phyloP scores from a whole-genome alignment of 2,113 vertebrate species.

The Chaetops frenatus region DNA sequence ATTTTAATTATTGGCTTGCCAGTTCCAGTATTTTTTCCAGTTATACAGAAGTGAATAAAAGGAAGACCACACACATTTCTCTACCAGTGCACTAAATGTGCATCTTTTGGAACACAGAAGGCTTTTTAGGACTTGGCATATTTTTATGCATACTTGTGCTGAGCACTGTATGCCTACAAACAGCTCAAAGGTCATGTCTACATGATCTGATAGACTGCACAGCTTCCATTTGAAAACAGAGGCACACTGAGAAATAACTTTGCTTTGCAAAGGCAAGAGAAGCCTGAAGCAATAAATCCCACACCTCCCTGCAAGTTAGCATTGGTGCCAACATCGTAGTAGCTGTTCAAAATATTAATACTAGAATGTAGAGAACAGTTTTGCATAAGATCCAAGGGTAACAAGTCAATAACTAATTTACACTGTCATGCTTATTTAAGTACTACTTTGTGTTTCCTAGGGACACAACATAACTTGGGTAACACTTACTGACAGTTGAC shows the following conservation, averaged over 20 bases:
- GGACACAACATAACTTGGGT: neutral
- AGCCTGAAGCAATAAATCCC: neutral
- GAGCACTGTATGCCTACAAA: fast-evolving
- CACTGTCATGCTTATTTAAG: neutral
- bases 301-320: neutral
- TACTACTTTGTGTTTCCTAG: neutral
- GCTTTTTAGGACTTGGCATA: neutral
- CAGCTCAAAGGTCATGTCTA: neutral
- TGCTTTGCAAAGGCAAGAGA: neutral
- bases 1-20: neutral
- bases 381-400: neutral
- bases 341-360: neutral
- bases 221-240: neutral
- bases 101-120: neutral
- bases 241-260: neutral
- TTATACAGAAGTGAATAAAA: neutral
- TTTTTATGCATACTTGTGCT: neutral
- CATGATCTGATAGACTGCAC: neutral
- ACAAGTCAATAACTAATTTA: neutral
- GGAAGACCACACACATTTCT: neutral
- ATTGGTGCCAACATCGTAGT: neutral
- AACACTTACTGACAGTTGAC: neutral
- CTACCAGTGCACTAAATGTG: neutral
- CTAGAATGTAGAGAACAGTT: neutral
- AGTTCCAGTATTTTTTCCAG: neutral